phyloP scores from a whole-genome alignment of 2,888 invertebrate genomes.

The Priocnemis perturbator region DNA sequence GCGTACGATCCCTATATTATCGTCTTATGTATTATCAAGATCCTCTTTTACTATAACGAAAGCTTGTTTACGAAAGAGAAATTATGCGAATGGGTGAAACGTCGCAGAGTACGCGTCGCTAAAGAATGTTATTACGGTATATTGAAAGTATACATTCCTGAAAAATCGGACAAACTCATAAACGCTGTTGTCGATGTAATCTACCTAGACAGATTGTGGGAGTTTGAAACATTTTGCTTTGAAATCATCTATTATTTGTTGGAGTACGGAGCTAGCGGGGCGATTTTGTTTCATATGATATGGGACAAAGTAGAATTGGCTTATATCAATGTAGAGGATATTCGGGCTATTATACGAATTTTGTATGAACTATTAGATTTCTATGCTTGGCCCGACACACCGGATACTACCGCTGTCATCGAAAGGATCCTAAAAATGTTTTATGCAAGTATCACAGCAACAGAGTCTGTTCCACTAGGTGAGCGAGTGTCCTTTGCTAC shows the following conservation, averaged over 20 bases:
- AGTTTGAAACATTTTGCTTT: conserved; percentile 71
- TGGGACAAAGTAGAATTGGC: conserved; percentile 58
- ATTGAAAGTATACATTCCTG: conserved; percentile 57
- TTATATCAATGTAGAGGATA: conserved; percentile 67
- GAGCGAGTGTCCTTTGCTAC: conserved; percentile 62
- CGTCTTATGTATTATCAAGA: conserved; percentile 55
- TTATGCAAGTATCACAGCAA: conserved; percentile 72
- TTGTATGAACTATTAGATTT: conserved; percentile 77
- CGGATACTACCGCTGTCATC: conserved; percentile 75
- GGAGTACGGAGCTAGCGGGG: conserved; percentile 52
- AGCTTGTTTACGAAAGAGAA: conserved; percentile 23
- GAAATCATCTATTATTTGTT: conserved; percentile 67
- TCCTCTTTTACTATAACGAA: conserved; percentile 56
- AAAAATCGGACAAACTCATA: conserved; percentile 67
- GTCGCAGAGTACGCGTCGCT: conserved; percentile 51
- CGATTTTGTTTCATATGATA: conserved; percentile 52
- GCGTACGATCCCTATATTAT: conserved; percentile 45
- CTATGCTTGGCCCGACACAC: conserved; percentile 75
- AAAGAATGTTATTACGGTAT: conserved; percentile 59
- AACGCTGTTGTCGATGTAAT: conserved; percentile 71
- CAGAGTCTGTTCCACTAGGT: conserved; percentile 33
- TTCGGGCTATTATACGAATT: conserved; percentile 76
- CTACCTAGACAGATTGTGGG: conserved; percentile 74
- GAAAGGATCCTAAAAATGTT: conserved; percentile 77
- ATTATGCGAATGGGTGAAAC: conserved; percentile 56